Base-by-base conservation (phyloP, 2,797 vertebrate genomes). In the Microctenopoma steveboyesi region DNA sequence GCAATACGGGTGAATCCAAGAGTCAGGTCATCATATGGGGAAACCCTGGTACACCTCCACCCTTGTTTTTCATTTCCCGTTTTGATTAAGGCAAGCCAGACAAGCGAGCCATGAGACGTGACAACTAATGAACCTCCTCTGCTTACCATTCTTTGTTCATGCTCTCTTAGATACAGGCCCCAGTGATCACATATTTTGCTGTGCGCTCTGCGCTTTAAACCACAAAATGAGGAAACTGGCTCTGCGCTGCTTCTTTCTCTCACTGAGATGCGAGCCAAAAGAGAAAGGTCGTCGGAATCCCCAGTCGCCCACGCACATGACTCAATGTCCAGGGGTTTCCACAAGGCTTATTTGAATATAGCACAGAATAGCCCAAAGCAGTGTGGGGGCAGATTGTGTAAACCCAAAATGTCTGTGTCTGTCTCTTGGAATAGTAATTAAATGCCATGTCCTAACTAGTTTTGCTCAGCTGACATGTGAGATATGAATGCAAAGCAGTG, bases 301-400 rank as follows among this genome's bases (percentile, higher is more conserved):
- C 94, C 94, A 60, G 27, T 78, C 85, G 67, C 92, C 92, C 77
- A 92, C 92, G 67, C 88, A 67, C 58, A 72, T 93, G 93, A 94
- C 86, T 92, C 92, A 92, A 54, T 89, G 87, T 91, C 88, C 90
- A 94, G 94, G 94, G 92, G 71, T 93, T 95, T 94, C 92, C 94
- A 91, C 76, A 74, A 45, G 6, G 40, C 39, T 56, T 27, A 86
- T 89, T 92, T 92, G 79, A 91, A 87, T 92, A 33, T 58, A 33
- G 62, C 46, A 65, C 47, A 76, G 57, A 83, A 27, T 55, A 57
- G 53, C 60, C 72, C 48, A 47, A 45, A 61, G 3, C 35, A 10
- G 57, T 35, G 66, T 16, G 69, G 47, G 54, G 61, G 56, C 15
- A 47, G 51, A 42, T 45, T 3, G 12, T 51, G 49, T 64, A 56